phyloP scores from a whole-genome alignment of 2,888 invertebrate species.

The Drosophila robusta region DNA sequence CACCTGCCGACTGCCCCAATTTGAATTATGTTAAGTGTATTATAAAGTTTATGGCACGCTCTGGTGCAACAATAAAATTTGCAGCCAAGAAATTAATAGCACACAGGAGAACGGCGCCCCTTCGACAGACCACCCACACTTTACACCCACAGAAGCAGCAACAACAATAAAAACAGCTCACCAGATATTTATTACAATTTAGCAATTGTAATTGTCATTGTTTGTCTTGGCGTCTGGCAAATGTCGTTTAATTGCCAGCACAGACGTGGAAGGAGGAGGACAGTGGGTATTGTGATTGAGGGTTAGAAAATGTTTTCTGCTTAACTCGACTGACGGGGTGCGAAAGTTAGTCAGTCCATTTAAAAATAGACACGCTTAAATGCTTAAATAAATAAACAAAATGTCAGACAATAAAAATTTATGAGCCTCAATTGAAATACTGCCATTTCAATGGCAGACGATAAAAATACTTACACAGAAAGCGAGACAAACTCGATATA shows the following conservation, averaged over 20 bases:
- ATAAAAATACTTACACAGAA: constrained; percentile 53
- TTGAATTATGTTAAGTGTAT: constrained; percentile 57
- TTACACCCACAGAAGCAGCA: constrained; percentile 9
- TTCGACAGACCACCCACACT: constrained; percentile 37
- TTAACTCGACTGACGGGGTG: constrained; percentile 55
- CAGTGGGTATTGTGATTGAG: constrained; percentile 3
- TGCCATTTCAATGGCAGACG: constrained; percentile 76
- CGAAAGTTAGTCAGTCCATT: constrained; percentile 72
- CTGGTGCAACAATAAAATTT: constrained; percentile 63
- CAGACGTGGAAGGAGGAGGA: neutral
- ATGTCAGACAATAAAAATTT: constrained; percentile 75
- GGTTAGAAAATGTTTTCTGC: constrained; percentile 18
- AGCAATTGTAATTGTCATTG: constrained; percentile 81
- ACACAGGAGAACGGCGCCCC: constrained; percentile 45
- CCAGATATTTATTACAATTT: constrained; percentile 72
- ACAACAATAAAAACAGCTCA: constrained; percentile 14
- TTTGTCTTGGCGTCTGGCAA: constrained; percentile 78
- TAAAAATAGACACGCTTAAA: constrained; percentile 74
- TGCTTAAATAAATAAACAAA: constrained; percentile 76
- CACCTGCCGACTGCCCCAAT: constrained; percentile 37
- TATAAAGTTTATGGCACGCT: constrained; percentile 69
- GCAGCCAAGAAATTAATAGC: constrained; percentile 57
- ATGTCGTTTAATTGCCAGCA: constrained; percentile 74
- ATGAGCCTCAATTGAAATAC: constrained; percentile 74
- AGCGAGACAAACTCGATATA: constrained; percentile 19